Evolutionary conservation across 2,888 invertebrate genomes (phyloP).

Genomic region (Hydroisotoma schaefferi): DNA sequence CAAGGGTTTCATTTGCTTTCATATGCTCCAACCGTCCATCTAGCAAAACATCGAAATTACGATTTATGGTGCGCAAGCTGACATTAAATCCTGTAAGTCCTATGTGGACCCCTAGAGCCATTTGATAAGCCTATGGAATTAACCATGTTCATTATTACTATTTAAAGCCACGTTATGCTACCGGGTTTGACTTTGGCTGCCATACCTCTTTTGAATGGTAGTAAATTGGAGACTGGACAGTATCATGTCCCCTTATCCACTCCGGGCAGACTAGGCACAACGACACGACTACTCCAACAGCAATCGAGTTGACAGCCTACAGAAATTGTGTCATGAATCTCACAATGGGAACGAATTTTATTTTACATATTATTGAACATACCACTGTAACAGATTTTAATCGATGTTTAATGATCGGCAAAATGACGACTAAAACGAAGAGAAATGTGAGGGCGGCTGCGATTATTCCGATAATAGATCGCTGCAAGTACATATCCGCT

Average conservation of each 20-base stretch:
- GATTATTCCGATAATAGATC: conserved; percentile 35
- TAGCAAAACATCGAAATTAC: conserved; percentile 20
- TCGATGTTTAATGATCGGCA: conserved; percentile 44
- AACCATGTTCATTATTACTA: neutral
- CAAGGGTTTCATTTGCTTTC: conserved; percentile 11
- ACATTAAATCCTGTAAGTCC: conserved; percentile 44
- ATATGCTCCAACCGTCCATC: conserved; percentile 23
- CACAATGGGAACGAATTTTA: no score
- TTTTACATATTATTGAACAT: conserved; percentile 6
- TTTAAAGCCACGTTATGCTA: no score
- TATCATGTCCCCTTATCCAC: conserved; percentile 40
- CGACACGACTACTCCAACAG: conserved; percentile 36
- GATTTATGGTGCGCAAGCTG: conserved; percentile 31
- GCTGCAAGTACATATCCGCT: conserved; percentile 34
- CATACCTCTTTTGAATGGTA: conserved; percentile 41
- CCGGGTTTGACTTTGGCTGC: no score
- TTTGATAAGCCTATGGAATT: conserved; percentile 33
- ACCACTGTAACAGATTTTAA: conserved; percentile 43
- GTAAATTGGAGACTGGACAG: conserved; percentile 38
- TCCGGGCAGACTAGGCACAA: conserved; percentile 42
- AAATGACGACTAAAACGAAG: conserved; percentile 33
- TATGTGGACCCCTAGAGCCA: conserved; percentile 42
- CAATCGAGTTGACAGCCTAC: conserved; percentile 44
- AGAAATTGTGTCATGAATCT: no score
- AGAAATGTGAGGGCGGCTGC: conserved; percentile 30